Conservation (phyloP, 1,140 invertebrate species). For the fruit fly (Drosophila melanogaster) region Release_6_plus_ISO1_MT NT_033777.3:16001001-16001500, state of each 20-base stretch:
- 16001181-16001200: conserved; percentile 90
- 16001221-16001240: conserved; percentile 86
- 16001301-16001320: conserved; percentile 46
- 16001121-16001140: not conserved
- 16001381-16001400: conserved; percentile 84
- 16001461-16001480: conserved; percentile 27
- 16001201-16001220: conserved; percentile 92
- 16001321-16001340: conserved; percentile 57
- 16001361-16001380: conserved; percentile 87
- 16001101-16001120: conserved; percentile 25
- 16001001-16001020: not conserved
- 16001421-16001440: conserved; percentile 62
- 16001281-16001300: conserved; percentile 47
- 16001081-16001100: conserved; percentile 29
- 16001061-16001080: conserved; percentile 69
- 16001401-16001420: conserved; percentile 84
- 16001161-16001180: conserved; percentile 75
- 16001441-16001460: conserved; percentile 28
- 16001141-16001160: conserved; percentile 56
- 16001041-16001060: conserved; percentile 84
- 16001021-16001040: conserved; percentile 63
- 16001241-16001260: conserved; percentile 67
- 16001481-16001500: conserved; percentile 30
- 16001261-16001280: conserved; percentile 53
- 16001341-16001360: conserved; percentile 88